Evolutionary conservation across 2,888 invertebrate genomes (phyloP), one percentile per base, ranked within the genome.

Genomic region (Brachypalpus laphriformis): DNA sequence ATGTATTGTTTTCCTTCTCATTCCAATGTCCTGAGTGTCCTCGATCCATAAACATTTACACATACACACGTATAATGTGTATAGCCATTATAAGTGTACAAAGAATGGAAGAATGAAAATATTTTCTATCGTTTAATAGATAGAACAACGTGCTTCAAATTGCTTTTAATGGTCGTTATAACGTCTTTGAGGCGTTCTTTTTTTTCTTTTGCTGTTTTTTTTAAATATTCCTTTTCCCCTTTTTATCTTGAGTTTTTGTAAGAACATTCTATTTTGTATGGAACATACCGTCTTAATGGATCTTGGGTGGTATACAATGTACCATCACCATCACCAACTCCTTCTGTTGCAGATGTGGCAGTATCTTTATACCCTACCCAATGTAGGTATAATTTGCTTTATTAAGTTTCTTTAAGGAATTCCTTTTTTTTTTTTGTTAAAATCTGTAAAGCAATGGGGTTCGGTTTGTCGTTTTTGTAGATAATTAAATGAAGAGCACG

Each of bases 71-170:
- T 54, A 42, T 11, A 16, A 22, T 45, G 16, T 61, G 14, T 31
- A 57, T 37, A 37, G 49, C 54, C 49, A 70, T 80, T 74, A 66
- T 45, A 57, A 47, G 59, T 61, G 57, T 68, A 54, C 66, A 78
- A 61, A 47, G 28, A 77, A 56, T 40, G 40, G 56, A 56, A 18
- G 75, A 81, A 76, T 59, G 81, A 72, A 76, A 76, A 76, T 86
- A 68, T 68, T 81, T 76, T 82, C 82, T 25, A 86, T 82, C 86
- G 71, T 87, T 80, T 83, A 81, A 80, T 86, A 87, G 86, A 87
- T 87, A 88, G 87, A 87, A 88, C 88, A 88, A 88, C 88, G 88
- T 88, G 88, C 88, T 88, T 87, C 87, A 87, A 88, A 88, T 87
- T 87, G 88, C 88, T 87, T 86, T 87, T 88, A 88, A 88, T 87